These are phyloP conservation scores for Chelidonichthys spinosus DNA, from an alignment of 2,797 vertebrate genomes.

Conservation along the genomic window DNA sequence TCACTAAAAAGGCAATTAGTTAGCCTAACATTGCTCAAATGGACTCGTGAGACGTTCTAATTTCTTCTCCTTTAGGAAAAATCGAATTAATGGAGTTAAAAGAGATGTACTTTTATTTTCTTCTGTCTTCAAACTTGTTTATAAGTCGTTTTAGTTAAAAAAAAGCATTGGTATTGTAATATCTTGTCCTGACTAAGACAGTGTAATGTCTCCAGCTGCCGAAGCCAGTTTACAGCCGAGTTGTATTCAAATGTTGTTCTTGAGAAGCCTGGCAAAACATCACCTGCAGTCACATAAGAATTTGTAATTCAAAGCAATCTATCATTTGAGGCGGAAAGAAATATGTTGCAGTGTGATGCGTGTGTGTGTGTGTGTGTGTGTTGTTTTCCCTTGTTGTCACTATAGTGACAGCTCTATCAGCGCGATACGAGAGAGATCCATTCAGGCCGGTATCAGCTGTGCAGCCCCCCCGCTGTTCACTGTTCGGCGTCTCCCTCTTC, in stretches of 20 bases:
- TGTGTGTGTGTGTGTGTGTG: conserved; percentile 5
- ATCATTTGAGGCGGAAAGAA: conserved; percentile 49
- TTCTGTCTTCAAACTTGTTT: too few relatives aligned
- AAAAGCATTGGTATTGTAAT: neutral
- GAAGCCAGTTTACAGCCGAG: conserved; percentile 24
- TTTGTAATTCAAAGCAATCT: conserved; percentile 75
- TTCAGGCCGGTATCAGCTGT: conserved; percentile 8
- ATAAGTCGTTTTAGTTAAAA: too few relatives aligned
- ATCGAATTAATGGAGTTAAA: too few relatives aligned
- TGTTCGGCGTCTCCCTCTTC: conserved; percentile 27
- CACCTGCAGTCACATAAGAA: conserved; percentile 36
- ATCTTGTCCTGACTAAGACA: conserved; percentile 10
- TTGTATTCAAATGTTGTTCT: conserved; percentile 72
- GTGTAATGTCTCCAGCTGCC: conserved; percentile 13
- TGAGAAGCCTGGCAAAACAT: conserved; percentile 39
- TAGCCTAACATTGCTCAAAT: too few relatives aligned
- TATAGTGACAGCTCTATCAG: conserved; percentile 49
- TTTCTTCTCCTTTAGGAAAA: too few relatives aligned
- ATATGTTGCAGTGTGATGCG: conserved; percentile 22
- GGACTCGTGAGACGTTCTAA: too few relatives aligned
- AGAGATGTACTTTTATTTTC: too few relatives aligned
- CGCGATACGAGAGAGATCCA: conserved; percentile 3
- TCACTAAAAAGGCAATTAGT: too few relatives aligned
- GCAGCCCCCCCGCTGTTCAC: conserved; percentile 30
- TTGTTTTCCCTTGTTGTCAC: conserved; percentile 29